Evolutionary conservation across 30 jellyfish, hydroid and myxozoan genomes (phyloP).

Genomic region (Turritopsis rubra): DNA sequence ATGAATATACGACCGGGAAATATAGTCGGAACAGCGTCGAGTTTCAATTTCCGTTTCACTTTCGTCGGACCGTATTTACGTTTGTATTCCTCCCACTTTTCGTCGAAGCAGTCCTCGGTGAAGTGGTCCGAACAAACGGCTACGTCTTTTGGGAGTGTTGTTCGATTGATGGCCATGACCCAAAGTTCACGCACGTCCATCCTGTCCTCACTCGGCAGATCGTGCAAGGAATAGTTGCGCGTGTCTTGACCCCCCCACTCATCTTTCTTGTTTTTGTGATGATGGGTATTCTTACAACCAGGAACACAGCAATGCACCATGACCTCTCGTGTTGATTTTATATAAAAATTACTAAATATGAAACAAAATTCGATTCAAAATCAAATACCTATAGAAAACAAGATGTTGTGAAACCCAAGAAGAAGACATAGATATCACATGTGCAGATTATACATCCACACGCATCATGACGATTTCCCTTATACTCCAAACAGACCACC

Average conservation of each 20-base stretch:
- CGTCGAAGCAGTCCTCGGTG: conserved; percentile 43
- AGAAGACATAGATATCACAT: no score
- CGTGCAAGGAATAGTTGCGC: conserved; percentile 38
- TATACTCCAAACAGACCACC: no score
- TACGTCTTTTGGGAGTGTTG: conserved; percentile 37
- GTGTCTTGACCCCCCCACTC: conserved; percentile 43
- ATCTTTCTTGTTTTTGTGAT: conserved; percentile 36
- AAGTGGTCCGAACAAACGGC: conserved; percentile 46
- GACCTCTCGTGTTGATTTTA: neutral
- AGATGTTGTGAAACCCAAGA: no score
- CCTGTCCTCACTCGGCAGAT: conserved; percentile 41
- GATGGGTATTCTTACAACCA: conserved; percentile 42
- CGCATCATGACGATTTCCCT: no score
- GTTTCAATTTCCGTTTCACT: conserved; percentile 39
- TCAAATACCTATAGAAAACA: neutral
- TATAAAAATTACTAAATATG: neutral
- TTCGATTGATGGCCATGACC: conserved; percentile 43
- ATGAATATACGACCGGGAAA: conserved; percentile 42
- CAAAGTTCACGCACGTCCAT: conserved; percentile 40
- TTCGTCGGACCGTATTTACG: conserved; percentile 46
- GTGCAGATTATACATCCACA: no score
- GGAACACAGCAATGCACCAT: conserved; percentile 52
- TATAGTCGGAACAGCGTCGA: conserved; percentile 37
- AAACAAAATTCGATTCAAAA: neutral
- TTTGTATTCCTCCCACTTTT: conserved; percentile 41